Percentiles rank a stretch among this genome's conserved stretches.
Evolutionary conservation across 2,797 vertebrate species (phyloP).

Genomic region (Bufotes viridis): DNA sequence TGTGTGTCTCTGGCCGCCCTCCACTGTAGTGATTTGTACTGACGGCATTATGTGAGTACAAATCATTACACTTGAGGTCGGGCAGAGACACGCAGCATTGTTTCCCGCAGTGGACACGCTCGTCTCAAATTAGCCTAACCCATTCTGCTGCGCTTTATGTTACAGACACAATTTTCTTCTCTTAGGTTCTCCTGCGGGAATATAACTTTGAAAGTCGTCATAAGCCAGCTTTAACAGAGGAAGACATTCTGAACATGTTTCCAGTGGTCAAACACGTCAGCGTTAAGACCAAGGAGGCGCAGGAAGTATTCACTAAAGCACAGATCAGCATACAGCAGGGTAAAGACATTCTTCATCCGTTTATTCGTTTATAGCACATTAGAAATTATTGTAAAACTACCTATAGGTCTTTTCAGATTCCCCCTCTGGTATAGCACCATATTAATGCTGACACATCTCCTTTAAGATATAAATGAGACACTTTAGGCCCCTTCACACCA

Average conservation of each 20-base stretch:
- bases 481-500: too few species aligned
- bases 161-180: neutral
- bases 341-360: slow-evolving; percentile 57
- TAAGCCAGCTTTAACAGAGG: slow-evolving; percentile 80
- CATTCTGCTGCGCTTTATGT: neutral
- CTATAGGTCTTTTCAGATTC: neutral
- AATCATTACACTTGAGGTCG: too few species aligned
- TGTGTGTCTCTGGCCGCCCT: too few species aligned
- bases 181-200: slow-evolving; percentile 80
- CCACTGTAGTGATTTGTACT: too few species aligned
- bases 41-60: too few species aligned
- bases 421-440: too few species aligned
- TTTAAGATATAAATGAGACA: neutral
- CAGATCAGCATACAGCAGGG: slow-evolving; percentile 79
- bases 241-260: slow-evolving; percentile 81
- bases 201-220: slow-evolving; percentile 80
- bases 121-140: too few species aligned
- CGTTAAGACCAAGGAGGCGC: slow-evolving; percentile 74
- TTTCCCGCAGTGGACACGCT: too few species aligned
- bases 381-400: neutral
- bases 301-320: slow-evolving; percentile 69
- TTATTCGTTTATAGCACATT: neutral
- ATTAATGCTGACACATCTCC: too few species aligned
- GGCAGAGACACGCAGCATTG: too few species aligned
- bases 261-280: slow-evolving; percentile 80